Conservation (phyloP, 2,113 vertebrate species). For the Calyptommatus sinebrachiatus region DNA sequence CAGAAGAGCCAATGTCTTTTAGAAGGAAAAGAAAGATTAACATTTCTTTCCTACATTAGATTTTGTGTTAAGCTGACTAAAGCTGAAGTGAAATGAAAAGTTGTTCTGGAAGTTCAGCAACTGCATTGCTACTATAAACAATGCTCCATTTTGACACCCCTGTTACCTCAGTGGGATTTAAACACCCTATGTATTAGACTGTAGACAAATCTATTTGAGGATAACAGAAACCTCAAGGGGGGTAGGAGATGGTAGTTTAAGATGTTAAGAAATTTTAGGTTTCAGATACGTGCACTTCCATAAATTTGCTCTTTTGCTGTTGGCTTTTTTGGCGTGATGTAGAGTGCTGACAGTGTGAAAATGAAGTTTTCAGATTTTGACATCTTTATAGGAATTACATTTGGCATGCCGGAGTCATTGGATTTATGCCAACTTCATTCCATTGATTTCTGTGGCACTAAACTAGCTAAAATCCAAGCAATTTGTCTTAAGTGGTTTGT, state of each 20-base stretch:
- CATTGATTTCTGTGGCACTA: conserved; percentile 34
- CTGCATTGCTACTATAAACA: neutral
- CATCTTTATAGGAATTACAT: conserved; percentile 29
- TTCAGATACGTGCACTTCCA: neutral
- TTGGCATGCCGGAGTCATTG: neutral
- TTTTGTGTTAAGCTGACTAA: neutral
- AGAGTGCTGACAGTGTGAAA: conserved; percentile 7
- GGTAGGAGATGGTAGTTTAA: neutral
- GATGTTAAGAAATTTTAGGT: neutral
- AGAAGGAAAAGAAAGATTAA: neutral
- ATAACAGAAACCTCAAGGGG: neutral
- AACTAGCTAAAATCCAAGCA: conserved; percentile 34
- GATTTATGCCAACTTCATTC: conserved; percentile 13
- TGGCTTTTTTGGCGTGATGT: neutral
- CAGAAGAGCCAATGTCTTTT: neutral
- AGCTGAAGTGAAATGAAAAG: conserved; percentile 11
- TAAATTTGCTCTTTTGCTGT: neutral
- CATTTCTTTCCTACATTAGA: neutral
- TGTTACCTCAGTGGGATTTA: neutral
- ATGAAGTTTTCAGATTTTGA: conserved; percentile 26
- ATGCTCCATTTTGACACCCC: neutral
- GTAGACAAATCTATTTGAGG: conserved; percentile 13
- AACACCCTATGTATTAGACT: neutral
- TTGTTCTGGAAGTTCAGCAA: conserved; percentile 4
- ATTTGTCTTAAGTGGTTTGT: conserved; percentile 38